These are phyloP conservation scores for Echinometra lucunter DNA, from an alignment of 53 echinoderm and acorn worm genomes.

Conservation along the genomic window DNA sequence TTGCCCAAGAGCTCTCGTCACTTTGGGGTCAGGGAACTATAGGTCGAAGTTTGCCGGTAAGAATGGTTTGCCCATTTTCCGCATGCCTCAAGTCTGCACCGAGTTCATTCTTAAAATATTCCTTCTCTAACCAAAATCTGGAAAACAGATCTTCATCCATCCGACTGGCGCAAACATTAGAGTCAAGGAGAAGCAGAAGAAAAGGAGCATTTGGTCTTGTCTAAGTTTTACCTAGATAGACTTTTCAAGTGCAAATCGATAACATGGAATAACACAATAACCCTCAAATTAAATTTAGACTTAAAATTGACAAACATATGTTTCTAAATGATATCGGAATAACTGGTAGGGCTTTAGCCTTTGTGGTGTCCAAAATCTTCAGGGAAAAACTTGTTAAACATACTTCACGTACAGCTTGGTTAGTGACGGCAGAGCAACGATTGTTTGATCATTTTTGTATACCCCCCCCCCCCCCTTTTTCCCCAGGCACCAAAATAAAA, in stretches of 20 bases:
- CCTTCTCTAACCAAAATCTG: constrained; percentile 28
- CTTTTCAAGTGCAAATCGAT: background rate
- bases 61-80: constrained; percentile 50
- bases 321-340: background rate
- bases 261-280: background rate
- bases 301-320: background rate
- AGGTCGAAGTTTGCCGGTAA: constrained; percentile 47
- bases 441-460: too few relatives aligned
- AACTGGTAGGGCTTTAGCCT: background rate
- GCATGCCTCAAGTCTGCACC: constrained; percentile 51
- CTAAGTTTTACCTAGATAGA: background rate
- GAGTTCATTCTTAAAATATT: constrained; percentile 48
- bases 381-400: too few relatives aligned
- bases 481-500: too few relatives aligned
- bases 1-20: constrained; percentile 39
- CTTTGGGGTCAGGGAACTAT: constrained; percentile 40
- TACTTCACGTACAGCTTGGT: too few relatives aligned
- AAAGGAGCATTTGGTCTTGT: background rate
- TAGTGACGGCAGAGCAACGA: too few relatives aligned
- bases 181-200: constrained; percentile 1
- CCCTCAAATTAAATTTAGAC: background rate
- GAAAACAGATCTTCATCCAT: constrained; percentile 18
- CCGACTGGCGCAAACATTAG: constrained; percentile 25
- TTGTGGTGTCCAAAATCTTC: too few relatives aligned
- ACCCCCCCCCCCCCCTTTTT: too few relatives aligned